Evolutionary conservation across 2,888 invertebrate species (phyloP), one percentile per base, ranked within the genome.

Genomic region (Caenorhabditis sp.): DNA sequence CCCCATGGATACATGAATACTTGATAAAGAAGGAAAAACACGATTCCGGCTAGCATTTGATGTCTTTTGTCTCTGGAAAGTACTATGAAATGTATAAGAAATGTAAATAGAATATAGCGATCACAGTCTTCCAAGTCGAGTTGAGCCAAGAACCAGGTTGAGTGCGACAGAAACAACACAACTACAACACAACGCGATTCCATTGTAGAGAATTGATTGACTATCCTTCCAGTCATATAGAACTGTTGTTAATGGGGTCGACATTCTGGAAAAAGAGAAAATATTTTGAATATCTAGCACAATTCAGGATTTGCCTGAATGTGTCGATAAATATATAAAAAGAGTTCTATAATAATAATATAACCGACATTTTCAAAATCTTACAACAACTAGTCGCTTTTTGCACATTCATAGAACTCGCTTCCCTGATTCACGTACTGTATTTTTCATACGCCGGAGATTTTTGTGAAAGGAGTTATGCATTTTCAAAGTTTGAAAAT

Each of bases 141-240:
- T 81, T 5, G 63, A 62, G 25, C 77, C 80, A 8, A 76, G 67
- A 1, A 76, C 57, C 43, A 70, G 62, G 38, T 78, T 77, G 21
- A 73, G 61, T 8, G 57, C 31, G 8, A 76, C 80, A 2, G 78
- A 76, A 26, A 78, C 67, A 8, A 71, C 38, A 64, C 78, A 78
- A 23, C 75, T 66, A 12, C 63, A 58, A 20, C 72, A 63, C 36
- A 77, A 52, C 3, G 78, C 62, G n/a, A 81, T 64, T 43, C 75
- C 78, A 57, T 81, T 81, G 64, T 77, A 79, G 12, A 74, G 60
- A 10, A 79, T 75, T 8, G 81, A 73, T 49, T 77, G 61, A 31
- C 64, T 63, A 38, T 78, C 78, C 14, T 75, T 79, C 81, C 81
- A 81, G 23, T 69, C 73, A 50, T 72, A 81, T 26, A 81, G 49